Evolutionary conservation across 2,888 invertebrate genomes (phyloP).

Genomic region (Eurois occulta): DNA sequence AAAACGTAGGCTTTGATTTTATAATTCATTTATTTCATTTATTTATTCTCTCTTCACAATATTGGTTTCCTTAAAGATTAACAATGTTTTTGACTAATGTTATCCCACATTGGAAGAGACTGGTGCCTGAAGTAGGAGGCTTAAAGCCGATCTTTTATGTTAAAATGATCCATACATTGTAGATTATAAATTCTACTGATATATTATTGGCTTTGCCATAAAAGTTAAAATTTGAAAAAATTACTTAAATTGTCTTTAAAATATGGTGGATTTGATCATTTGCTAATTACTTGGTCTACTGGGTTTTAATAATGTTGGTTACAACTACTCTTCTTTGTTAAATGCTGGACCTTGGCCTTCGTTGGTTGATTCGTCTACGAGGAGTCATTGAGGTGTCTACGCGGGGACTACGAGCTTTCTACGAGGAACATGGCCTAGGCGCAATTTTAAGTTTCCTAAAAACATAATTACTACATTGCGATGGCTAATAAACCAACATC

Average conservation of each 20-base stretch:
- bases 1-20: neutral
- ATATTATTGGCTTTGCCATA: neutral
- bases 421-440: neutral
- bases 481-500: neutral
- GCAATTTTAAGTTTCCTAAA: neutral
- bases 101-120: too few relatives aligned
- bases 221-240: neutral
- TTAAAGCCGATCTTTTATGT: too few relatives aligned
- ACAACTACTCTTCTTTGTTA: neutral
- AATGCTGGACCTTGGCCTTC: neutral
- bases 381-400: neutral
- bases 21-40: too few relatives aligned
- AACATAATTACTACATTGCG: neutral
- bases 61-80: too few relatives aligned
- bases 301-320: neutral
- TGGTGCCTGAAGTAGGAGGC: too few relatives aligned
- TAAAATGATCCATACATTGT: neutral
- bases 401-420: neutral
- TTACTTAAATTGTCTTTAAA: neutral
- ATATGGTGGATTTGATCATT: neutral
- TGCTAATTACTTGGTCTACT: neutral
- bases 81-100: too few relatives aligned
- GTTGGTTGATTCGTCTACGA: neutral
- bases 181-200: neutral
- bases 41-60: too few relatives aligned